Evolutionary conservation across 2,888 invertebrate species (phyloP).

Genomic region (Notodonta dromedarius): DNA sequence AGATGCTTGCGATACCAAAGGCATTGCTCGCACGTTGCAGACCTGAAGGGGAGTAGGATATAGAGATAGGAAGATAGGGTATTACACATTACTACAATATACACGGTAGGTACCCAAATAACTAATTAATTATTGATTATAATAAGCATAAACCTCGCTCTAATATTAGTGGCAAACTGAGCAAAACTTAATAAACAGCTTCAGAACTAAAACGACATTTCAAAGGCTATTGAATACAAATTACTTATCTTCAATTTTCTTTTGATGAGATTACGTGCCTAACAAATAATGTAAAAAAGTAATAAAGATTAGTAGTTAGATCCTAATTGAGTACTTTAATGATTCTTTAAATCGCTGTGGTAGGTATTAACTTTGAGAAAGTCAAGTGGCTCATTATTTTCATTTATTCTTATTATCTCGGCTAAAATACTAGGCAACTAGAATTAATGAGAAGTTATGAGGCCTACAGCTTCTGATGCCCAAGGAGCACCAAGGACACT

Average conservation of each 20-base stretch:
- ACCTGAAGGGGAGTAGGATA: no score
- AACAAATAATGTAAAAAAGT: neutral
- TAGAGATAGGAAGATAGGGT: no score
- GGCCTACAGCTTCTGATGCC: neutral
- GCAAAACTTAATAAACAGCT: no score
- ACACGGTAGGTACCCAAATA: no score
- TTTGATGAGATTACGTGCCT: neutral
- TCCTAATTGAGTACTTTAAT: neutral
- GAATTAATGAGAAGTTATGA: neutral
- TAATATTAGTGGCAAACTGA: no score
- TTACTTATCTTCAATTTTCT: neutral
- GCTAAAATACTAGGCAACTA: neutral
- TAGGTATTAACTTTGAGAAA: neutral
- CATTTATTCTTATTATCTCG: neutral
- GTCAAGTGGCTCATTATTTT: neutral
- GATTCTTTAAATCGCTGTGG: neutral
- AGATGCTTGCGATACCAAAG: no score
- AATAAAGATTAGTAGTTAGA: neutral
- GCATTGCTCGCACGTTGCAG: no score
- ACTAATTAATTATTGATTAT: no score
- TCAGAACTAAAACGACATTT: no score
- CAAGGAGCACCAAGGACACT: no score
- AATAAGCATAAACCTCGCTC: no score
- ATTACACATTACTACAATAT: no score
- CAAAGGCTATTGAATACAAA: slow-evolving; percentile 1